A percentile compares a stretch with the other conserved stretches of the same genome.
Evolutionary conservation across 1,140 invertebrate genomes (phyloP).

Genomic region (Trichonephila clavipes): DNA sequence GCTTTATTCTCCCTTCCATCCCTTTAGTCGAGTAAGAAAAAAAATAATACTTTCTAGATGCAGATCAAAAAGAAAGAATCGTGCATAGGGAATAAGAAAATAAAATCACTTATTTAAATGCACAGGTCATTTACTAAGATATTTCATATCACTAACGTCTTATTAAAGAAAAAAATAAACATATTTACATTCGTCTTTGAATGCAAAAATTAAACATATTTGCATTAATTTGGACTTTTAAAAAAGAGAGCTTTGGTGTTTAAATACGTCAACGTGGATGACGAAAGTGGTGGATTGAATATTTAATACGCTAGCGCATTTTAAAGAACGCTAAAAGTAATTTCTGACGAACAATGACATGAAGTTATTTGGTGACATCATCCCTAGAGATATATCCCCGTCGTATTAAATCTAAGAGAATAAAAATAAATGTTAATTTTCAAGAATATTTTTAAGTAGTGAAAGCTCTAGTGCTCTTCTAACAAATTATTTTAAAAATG

Average conservation of each 20-base stretch:
- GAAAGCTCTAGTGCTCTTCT: neutral
- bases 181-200: conserved; percentile 27
- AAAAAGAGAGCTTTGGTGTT: neutral
- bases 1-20: neutral
- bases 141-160: neutral
- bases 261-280: neutral
- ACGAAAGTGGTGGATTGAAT: neutral
- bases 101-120: conserved; percentile 43
- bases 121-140: neutral
- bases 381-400: neutral
- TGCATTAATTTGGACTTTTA: conserved; percentile 6
- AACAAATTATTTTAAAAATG: neutral
- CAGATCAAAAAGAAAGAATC: conserved; percentile 28
- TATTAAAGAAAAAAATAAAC: conserved; percentile 22
- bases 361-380: neutral
- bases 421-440: conserved; percentile 10
- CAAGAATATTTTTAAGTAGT: neutral
- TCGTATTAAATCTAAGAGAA: neutral
- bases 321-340: neutral
- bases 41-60: conserved; percentile 2
- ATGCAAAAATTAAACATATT: conserved; percentile 30
- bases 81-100: neutral
- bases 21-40: neutral
- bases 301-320: neutral
- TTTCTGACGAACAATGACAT: conserved; percentile 13